A percentile compares a stretch with the other conserved stretches of the same genome.
These are phyloP conservation scores for Halocynthia roretzi DNA, from an alignment of 23 tunicate species.

Conservation along the genomic window DNA sequence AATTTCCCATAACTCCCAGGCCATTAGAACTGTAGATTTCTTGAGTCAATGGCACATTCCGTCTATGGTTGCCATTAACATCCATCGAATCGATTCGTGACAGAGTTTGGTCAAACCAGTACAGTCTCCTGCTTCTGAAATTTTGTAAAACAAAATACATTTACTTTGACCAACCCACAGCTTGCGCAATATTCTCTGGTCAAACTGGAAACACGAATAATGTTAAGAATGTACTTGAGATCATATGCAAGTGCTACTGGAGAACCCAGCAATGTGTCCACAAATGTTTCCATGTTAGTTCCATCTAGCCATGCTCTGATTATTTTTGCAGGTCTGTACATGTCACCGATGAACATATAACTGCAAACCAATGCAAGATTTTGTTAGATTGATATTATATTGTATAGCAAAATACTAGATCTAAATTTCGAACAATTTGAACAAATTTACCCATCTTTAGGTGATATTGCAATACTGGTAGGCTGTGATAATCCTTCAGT, in stretches of 20 bases:
- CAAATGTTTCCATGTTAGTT: constrained; percentile 29
- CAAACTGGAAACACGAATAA: not conserved
- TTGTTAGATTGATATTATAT: not conserved
- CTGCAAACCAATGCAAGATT: constrained; percentile 7
- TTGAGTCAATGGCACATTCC: no score
- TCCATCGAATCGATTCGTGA: no score
- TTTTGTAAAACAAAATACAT: no score
- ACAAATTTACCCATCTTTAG: constrained; percentile 32
- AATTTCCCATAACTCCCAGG: no score
- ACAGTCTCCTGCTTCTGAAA: no score
- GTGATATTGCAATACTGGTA: constrained; percentile 31
- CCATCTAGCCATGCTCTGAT: constrained; percentile 73
- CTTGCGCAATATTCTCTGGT: no score
- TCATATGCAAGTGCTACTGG: constrained; percentile 46
- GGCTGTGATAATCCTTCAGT: constrained; percentile 14
- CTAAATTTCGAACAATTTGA: not conserved
- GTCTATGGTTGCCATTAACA: no score
- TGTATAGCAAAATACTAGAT: not conserved
- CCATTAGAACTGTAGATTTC: no score
- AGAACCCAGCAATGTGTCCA: constrained; percentile 30
- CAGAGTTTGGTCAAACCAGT: no score
- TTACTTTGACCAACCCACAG: no score
- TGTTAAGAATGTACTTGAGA: constrained; percentile 1
- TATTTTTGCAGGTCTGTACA: constrained; percentile 52
- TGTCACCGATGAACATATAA: constrained; percentile 50